These are phyloP conservation scores for Hemiscyllium ocellatum DNA, from an alignment of 2,113 vertebrate genomes.

Conservation along the genomic window DNA sequence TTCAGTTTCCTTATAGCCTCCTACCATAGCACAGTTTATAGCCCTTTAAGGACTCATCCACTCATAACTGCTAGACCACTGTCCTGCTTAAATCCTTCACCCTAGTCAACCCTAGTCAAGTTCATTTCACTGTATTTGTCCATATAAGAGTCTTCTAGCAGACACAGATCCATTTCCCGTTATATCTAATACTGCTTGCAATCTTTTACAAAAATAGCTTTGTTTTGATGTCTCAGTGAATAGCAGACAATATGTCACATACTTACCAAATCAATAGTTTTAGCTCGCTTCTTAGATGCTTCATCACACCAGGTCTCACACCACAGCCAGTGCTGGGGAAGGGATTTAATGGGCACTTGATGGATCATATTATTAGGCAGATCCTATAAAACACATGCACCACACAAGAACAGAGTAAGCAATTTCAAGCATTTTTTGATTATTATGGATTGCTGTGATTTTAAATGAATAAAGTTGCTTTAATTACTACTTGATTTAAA, in stretches of 20 bases:
- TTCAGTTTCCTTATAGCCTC: neutral
- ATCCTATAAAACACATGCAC: conserved; percentile 60
- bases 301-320: conserved; percentile 98
- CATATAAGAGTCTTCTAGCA: neutral
- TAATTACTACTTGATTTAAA: neutral
- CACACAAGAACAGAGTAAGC: neutral
- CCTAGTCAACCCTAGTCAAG: too few species aligned
- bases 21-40: neutral
- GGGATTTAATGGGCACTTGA: conserved; percentile 94
- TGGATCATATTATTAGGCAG: conserved; percentile 99
- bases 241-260: neutral
- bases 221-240: neutral
- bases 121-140: neutral
- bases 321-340: conserved; percentile 98
- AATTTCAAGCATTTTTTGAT: neutral
- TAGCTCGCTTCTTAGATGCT: conserved; percentile 78
- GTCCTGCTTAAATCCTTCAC: neutral
- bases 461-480: neutral
- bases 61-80: neutral
- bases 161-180: neutral
- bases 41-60: neutral
- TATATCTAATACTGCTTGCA: neutral
- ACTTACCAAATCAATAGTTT: conserved; percentile 92
- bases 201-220: neutral
- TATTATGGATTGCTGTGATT: neutral